These are phyloP conservation scores for Diplodus sargus DNA, from an alignment of 2,797 vertebrate genomes.

Conservation along the genomic window DNA sequence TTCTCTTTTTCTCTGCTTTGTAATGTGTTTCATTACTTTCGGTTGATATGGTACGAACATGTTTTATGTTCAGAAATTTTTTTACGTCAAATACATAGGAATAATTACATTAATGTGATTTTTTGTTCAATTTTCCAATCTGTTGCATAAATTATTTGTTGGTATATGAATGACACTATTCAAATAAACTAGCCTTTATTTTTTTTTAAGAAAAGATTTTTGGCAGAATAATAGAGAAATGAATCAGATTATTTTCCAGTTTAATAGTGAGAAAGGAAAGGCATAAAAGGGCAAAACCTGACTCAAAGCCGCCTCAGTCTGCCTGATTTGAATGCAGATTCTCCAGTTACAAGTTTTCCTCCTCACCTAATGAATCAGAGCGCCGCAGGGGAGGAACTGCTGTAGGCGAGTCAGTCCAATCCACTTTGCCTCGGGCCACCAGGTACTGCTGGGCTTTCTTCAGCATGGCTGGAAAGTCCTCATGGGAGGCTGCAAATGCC, in stretches of 20 bases:
- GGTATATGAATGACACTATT: too few species aligned
- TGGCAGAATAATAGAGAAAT: too few species aligned
- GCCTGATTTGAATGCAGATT: neutral
- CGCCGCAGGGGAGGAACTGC: conserved; percentile 85
- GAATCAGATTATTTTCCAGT: too few species aligned
- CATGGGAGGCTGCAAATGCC: conserved; percentile 91
- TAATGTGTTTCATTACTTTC: too few species aligned
- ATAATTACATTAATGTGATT: neutral
- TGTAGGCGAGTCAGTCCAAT: conserved; percentile 87
- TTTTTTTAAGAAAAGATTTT: too few species aligned
- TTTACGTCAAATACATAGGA: neutral
- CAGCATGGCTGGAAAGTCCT: conserved; percentile 93
- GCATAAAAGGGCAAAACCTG: too few species aligned
- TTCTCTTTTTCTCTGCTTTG: too few species aligned
- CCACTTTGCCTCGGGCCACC: conserved; percentile 91
- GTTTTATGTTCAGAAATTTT: too few species aligned
- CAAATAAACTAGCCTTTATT: too few species aligned
- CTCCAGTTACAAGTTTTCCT: neutral
- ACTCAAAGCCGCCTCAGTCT: too few species aligned
- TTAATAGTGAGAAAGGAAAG: too few species aligned
- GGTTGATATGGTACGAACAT: neutral
- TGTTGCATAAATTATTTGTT: neutral
- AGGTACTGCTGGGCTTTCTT: conserved; percentile 95
- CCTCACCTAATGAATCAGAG: conserved; percentile 89
- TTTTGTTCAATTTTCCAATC: neutral